A percentile compares a stretch with the other conserved stretches of the same genome.
Evolutionary conservation across 2,113 vertebrate genomes (phyloP).

Genomic region (Menidia beryllina): DNA sequence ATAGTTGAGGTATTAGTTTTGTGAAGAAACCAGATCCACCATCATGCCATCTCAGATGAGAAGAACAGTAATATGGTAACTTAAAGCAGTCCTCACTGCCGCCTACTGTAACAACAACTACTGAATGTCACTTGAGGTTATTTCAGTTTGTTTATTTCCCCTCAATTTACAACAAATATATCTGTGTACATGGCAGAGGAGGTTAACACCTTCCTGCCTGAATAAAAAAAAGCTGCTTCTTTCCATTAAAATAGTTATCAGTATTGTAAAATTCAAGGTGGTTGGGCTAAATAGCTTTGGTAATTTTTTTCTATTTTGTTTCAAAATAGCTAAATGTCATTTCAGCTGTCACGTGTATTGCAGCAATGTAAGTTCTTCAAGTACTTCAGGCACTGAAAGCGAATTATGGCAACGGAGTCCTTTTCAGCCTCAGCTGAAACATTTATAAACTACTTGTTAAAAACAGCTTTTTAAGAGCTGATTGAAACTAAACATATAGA

Average conservation of each 20-base stretch:
- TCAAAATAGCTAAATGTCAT: neutral
- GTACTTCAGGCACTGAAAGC: neutral
- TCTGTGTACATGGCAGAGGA: neutral
- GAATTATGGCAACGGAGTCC: no score
- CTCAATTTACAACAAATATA: no score
- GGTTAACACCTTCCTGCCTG: neutral
- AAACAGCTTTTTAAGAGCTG: no score
- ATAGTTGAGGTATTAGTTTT: conserved; percentile 1
- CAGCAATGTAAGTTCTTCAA: neutral
- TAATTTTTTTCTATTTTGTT: neutral
- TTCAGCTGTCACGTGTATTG: no score
- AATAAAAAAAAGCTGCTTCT: neutral
- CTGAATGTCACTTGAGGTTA: neutral
- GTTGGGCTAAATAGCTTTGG: neutral
- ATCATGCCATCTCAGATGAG: neutral
- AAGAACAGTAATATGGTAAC: neutral
- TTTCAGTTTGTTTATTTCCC: no score
- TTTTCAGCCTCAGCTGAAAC: no score
- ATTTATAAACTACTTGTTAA: no score
- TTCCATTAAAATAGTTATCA: neutral
- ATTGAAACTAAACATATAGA: no score
- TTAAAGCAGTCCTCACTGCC: no score
- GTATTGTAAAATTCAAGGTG: neutral
- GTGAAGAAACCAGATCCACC: neutral
- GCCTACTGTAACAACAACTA: neutral